phyloP scores from a whole-genome alignment of 1,140 invertebrate species.

The Mamestra configurata region DNA sequence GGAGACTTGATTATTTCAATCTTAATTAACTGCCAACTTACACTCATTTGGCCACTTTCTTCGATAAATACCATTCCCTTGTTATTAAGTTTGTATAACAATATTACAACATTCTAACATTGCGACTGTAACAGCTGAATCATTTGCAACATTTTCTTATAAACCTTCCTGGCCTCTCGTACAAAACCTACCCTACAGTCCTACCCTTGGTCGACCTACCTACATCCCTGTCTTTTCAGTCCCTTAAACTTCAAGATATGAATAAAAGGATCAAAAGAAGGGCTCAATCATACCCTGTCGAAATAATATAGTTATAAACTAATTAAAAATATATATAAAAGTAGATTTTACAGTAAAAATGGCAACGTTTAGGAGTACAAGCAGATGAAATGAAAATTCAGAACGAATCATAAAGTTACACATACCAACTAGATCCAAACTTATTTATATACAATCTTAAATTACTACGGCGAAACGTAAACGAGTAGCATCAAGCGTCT shows the following conservation, averaged over 20 bases:
- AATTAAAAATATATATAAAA: constrained; percentile 49
- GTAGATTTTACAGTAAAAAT: constrained; percentile 60
- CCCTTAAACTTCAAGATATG: constrained; percentile 75
- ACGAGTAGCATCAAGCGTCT: constrained; percentile 79
- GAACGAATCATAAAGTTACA: constrained; percentile 51
- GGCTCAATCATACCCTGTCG: constrained; percentile 74
- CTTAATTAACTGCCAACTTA: constrained; percentile 22
- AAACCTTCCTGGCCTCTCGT: constrained; percentile 73
- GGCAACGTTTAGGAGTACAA: constrained; percentile 66
- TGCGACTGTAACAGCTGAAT: constrained; percentile 46
- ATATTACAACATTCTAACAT: neutral
- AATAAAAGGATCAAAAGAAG: constrained; percentile 75
- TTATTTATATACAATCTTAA: constrained; percentile 76
- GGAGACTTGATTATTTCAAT: constrained; percentile 37
- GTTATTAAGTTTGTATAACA: neutral
- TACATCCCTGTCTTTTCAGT: constrained; percentile 85
- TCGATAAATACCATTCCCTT: neutral
- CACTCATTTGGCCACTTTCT: constrained; percentile 25
- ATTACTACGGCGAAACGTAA: constrained; percentile 74
- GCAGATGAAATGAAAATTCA: constrained; percentile 50
- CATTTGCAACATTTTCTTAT: constrained; percentile 69
- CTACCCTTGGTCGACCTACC: constrained; percentile 75
- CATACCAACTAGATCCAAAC: constrained; percentile 60
- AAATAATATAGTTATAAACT: constrained; percentile 64
- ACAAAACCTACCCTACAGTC: constrained; percentile 81